Base-by-base conservation (phyloP, 2,888 invertebrate genomes). In the Anorthoa munda region DNA sequence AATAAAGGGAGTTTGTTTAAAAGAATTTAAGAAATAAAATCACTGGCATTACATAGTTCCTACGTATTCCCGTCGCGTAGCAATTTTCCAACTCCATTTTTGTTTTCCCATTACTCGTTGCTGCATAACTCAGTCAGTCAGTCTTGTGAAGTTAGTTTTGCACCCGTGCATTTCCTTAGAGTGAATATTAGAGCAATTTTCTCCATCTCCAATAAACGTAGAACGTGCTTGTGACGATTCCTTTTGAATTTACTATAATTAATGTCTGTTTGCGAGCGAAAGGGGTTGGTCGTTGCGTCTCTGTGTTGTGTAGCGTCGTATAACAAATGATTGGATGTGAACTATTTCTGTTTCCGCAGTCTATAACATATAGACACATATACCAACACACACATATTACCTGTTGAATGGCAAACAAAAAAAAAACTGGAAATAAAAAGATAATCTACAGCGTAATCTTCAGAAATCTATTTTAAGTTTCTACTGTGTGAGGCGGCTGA, bases 211-310 rank as follows among this genome's bases (percentile, higher is more conserved):
- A 45, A 26, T 39, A 50, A 53, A 68, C 51, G 23, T n/a, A 46
- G 67, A 72, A 80, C 76, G 76, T 81, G 76, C 76, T 68, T 67
- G n/a, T 26, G 21, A n/a, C 56, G 39, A 53, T 68, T 17, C 18
- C 18, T 58, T 45, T 61, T 65, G 67, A 71, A 76, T 80, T 61
- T 60, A 51, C 12, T 67, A 50, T 58, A 65, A 61, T 79, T 66
- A 65, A 61, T 56, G 39, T 53, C 48, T 53, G 39, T 68, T 65
- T 61, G 53, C 56, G 12, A 39, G 39, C 2, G 13, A 23, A 73
- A 65, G 2, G 39, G 23, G 21, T 56, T n/a, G 5, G 18, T 55
- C 26, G 7, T 13, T 26, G 39, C 26, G 45, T 56, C 56, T 56
- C 50, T 23, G 21, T 50, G n/a, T n/a, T n/a, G n/a, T n/a, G n/a